Evolutionary conservation across 2,888 invertebrate species (phyloP).

Genomic region (Strigamia maritima): DNA sequence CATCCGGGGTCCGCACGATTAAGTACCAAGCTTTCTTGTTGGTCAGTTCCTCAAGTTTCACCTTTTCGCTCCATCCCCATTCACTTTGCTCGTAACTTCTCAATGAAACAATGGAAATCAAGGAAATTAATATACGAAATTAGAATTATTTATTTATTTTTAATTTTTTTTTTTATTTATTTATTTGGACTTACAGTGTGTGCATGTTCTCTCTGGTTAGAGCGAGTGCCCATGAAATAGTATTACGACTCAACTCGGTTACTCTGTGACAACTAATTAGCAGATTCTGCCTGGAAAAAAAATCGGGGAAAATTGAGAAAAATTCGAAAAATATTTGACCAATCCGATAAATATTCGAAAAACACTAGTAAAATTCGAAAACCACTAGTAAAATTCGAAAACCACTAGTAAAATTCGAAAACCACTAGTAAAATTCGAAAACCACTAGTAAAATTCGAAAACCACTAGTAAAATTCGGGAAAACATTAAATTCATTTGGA

Average conservation of each 20-base stretch:
- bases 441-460: too few relatives aligned
- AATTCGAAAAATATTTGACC: too few relatives aligned
- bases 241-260: conserved; percentile 59
- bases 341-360: too few relatives aligned
- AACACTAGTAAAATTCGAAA: too few relatives aligned
- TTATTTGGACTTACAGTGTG: conserved; percentile 59
- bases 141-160: background rate
- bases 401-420: too few relatives aligned
- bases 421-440: too few relatives aligned
- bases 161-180: background rate
- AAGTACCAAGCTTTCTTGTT: conserved; percentile 72
- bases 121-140: conserved; percentile 4
- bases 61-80: conserved; percentile 76
- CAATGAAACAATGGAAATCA: background rate
- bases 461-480: too few relatives aligned
- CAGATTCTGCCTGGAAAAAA: conserved; percentile 54
- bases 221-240: conserved; percentile 65
- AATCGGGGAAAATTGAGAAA: too few relatives aligned
- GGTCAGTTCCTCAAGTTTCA: conserved; percentile 69
- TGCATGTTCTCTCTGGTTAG: conserved; percentile 78
- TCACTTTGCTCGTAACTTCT: conserved; percentile 64
- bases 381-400: too few relatives aligned
- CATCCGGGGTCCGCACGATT: conserved; percentile 55
- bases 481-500: too few relatives aligned
- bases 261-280: conserved; percentile 62